Base-by-base conservation (phyloP, 2,888 invertebrate genomes). In the Dryobotodes eremita region DNA sequence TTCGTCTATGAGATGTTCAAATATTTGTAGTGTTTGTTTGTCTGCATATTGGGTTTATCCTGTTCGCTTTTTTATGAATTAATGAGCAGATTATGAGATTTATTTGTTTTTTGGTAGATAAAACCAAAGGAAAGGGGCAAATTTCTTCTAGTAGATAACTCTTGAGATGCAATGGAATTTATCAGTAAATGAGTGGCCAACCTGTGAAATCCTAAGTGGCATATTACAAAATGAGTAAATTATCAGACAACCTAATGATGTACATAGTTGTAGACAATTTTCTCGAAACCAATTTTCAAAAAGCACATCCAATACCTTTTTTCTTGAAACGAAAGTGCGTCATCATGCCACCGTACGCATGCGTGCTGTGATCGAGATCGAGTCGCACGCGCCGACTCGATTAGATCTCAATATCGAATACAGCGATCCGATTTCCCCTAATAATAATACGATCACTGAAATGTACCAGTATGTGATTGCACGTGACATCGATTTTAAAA, bases 351-450 rank as follows among this genome's bases (percentile, higher is more conserved):
- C 77, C 71, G 77, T 82, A 77, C 78, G 83, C 85, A 83, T 83
- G 88, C 89, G 88, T 87, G 88, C 75, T 86, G 79, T 55, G 71
- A 69, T 79, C 75, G 61, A 77, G 71, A 71, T 72, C 69, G 42
- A 77, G 79, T 70, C 78, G 85, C 88, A 89, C 89, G 92, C 89
- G 88, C 80, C 86, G 71, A 42, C 91, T 88, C 86, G 88, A 92
- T 90, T 88, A 89, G 85, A 86, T 88, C 80, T 82, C 77, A 79
- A 83, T 83, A 88, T 84, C 80, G 79, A 82, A 78, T 75, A 83
- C 80, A 82, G 82, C 84, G 81, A 79, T 75, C 74, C 86, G 87
- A 89, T 90, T 88, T 92, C 90, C 89, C 87, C 90, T 89, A 92
- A 92, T 90, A 90, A 87, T 79, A 86, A 85, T 80, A 84, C 83